Percentiles rank a stretch among this genome's conserved stretches.
phyloP scores from a whole-genome alignment of 2,888 invertebrate species.

The Cephus pygmeus region DNA sequence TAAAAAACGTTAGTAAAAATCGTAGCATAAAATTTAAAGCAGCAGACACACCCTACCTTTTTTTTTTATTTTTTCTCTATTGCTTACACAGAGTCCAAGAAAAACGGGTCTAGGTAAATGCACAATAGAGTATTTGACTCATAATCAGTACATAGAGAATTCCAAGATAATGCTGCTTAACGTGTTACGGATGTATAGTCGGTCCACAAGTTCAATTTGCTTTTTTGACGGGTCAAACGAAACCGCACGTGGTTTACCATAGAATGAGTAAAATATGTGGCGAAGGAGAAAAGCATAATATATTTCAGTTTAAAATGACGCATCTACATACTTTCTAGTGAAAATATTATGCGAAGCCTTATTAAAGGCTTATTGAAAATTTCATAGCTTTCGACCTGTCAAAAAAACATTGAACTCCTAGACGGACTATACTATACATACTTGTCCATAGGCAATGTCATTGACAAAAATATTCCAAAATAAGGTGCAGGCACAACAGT shows the following conservation, averaged over 20 bases:
- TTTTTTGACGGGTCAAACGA: too few relatives aligned
- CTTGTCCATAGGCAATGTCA: neutral
- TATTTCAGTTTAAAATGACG: too few relatives aligned
- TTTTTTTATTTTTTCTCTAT: neutral
- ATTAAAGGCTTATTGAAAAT: too few relatives aligned
- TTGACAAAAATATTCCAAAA: neutral
- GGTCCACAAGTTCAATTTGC: too few relatives aligned
- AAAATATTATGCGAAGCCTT: too few relatives aligned
- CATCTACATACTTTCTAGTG: too few relatives aligned
- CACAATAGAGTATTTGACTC: neutral
- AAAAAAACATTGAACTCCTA: too few relatives aligned
- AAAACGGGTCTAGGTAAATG: neutral
- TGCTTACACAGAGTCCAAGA: neutral
- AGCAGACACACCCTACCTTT: neutral
- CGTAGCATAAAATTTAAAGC: neutral
- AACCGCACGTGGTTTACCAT: too few relatives aligned
- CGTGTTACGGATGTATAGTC: neutral
- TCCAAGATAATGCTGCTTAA: neutral
- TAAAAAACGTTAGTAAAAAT: neutral
- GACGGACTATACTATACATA: too few relatives aligned
- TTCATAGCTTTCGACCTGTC: too few relatives aligned
- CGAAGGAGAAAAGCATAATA: too few relatives aligned
- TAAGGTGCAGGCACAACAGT: neutral
- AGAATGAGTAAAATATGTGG: too few relatives aligned
- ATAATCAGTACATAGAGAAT: neutral